These are phyloP conservation scores for Drosophila paucipuncta DNA, from an alignment of 2,888 invertebrate genomes.

Conservation along the genomic window DNA sequence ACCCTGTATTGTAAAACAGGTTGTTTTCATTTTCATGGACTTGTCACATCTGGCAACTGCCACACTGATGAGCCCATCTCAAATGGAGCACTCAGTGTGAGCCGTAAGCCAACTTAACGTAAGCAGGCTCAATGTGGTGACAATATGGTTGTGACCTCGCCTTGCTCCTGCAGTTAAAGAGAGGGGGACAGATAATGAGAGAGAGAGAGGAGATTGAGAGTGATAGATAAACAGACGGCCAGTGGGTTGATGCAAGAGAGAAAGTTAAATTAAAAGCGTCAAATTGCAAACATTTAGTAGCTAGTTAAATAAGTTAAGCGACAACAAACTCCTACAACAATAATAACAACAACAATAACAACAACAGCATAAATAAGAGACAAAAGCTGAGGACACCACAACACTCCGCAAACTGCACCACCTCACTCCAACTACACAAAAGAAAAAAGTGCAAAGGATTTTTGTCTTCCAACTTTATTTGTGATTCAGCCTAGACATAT, in stretches of 20 bases:
- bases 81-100: not conserved
- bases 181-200: not conserved
- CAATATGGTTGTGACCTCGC: conserved; percentile 35
- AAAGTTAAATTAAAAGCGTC: conserved; percentile 81
- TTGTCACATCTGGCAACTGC: conserved; percentile 2
- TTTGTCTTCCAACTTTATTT: not conserved
- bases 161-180: not conserved
- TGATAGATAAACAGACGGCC: not conserved
- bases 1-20: not conserved
- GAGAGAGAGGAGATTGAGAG: not conserved
- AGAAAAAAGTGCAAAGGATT: not conserved
- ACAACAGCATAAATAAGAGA: conserved; percentile 13
- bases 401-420: conserved; percentile 14
- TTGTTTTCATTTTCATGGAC: conserved; percentile 2
- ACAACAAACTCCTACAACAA: conserved; percentile 57
- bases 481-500: not conserved
- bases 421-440: not conserved
- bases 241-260: conserved; percentile 42
- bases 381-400: conserved; percentile 37
- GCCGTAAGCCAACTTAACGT: conserved; percentile 4
- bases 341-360: conserved; percentile 57
- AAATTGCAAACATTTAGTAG: conserved; percentile 81
- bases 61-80: conserved; percentile 1
- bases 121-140: conserved; percentile 9
- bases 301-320: conserved; percentile 80